Percentiles rank a stretch among this genome's conserved stretches.
phyloP scores from a whole-genome alignment of 2,113 vertebrate species.

The Dicentrarchus labrax region DNA sequence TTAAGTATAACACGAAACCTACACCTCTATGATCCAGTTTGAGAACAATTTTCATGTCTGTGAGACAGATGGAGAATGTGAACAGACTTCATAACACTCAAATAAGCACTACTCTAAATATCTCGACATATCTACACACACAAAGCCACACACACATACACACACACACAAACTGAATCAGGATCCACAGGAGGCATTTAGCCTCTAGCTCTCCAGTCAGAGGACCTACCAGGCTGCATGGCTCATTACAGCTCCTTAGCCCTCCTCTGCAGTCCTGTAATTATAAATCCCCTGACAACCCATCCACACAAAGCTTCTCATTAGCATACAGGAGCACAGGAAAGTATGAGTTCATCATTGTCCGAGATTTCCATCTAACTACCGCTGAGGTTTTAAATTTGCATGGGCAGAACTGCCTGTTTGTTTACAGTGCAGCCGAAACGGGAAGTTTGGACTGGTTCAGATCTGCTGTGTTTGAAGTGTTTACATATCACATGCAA shows the following conservation, averaged over 20 bases:
- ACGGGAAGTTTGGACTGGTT: conserved; percentile 55
- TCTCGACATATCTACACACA: conserved; percentile 3
- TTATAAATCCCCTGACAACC: conserved; percentile 68
- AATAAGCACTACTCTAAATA: conserved; percentile 8
- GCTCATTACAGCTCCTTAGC: conserved; percentile 66
- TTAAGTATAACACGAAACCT: background rate
- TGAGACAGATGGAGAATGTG: conserved; percentile 9
- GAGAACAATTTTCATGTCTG: background rate
- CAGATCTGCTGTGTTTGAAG: conserved; percentile 18
- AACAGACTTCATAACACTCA: conserved; percentile 22
- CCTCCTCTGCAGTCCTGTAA: conserved; percentile 66
- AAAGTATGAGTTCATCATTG: conserved; percentile 65
- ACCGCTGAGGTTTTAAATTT: conserved; percentile 51
- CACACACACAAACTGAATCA: background rate
- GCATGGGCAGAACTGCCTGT: conserved; percentile 40
- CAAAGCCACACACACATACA: background rate
- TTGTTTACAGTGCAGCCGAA: conserved; percentile 57
- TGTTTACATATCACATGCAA: conserved; percentile 55
- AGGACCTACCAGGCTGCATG: conserved; percentile 66
- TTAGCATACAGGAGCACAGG: conserved; percentile 68
- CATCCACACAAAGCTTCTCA: conserved; percentile 64
- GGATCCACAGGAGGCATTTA: conserved; percentile 40
- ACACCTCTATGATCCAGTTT: background rate
- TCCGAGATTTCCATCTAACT: conserved; percentile 54
- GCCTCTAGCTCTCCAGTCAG: conserved; percentile 37